Evolutionary conservation across 2,797 vertebrate genomes (phyloP), one percentile per base, ranked within the genome.

Genomic region (Ptychobarbus kaznakovi): DNA sequence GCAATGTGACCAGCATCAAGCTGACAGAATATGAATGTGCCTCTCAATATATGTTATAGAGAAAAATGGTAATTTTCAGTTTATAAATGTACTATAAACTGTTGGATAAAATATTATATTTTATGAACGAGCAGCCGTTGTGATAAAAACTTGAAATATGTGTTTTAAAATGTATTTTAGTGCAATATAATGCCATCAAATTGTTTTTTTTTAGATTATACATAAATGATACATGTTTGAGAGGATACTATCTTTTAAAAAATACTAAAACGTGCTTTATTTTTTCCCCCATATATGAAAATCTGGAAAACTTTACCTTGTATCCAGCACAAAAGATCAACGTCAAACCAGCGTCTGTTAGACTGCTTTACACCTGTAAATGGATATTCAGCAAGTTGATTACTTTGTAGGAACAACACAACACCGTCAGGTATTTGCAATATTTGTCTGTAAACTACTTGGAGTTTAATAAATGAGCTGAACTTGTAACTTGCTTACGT

Each of bases 361-460:
- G n/a, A 76, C 18, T 68, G 20, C 56, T 85, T 69, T 87, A 15
- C 51, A 53, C 40, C 16, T 63, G 42, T 51, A 35, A 49, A 79
- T 63, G 86, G 66, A 85, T 65, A 80, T 85, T 73, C 74, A 80
- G 51, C 75, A 75, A 80, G 46, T 87, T 87, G 40, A 79, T 84
- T 56, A 63, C 56, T 73, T 74, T 74, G 11, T 53, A 86, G 65
- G 69, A 87, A 25, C 46, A 66, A 28, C 46, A 80, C 84, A 65
- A 86, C 86, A 79, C 16, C 8, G 10, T 87, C 84, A 90, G 89
- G 89, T 90, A 90, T 88, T 90, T 85, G 83, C 81, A 42, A 10
- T 61, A 75, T 88, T 22, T 78, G 49, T 87, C 70, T 82, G 53
- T 82, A 76, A 82, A 84, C 61, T n/a, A 9, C 69, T 56, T 86